Base-by-base conservation (phyloP, 2,888 invertebrate genomes). In the Cantharis flavilabris region DNA sequence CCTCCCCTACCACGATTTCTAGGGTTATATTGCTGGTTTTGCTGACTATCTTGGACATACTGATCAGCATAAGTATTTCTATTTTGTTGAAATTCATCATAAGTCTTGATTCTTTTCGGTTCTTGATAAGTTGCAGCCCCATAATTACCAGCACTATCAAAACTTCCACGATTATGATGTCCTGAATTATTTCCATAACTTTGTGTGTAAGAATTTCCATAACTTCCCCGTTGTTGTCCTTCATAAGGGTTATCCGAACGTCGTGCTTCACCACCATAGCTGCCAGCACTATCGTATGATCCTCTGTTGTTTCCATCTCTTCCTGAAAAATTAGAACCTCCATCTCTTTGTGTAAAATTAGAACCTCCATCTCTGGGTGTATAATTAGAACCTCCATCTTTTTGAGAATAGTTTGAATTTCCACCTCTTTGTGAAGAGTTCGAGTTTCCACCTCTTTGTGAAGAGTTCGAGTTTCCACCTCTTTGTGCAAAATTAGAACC, bases 21-120 rank as follows among this genome's bases (percentile, higher is more conserved):
- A 33, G 82, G 83, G 81, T 84, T 83, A 79, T 85, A 89, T 80
- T 86, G 89, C 82, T 87, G 87, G 83, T 89, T 89, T 28, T 86
- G 86, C 72, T 87, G 84, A 69, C 82, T 86, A 75, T 89, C 89
- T 81, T 88, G 87, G 10, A 88, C 88, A 79, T 88, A 89, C 76
- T 89, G 88, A 84, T 89, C 89, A 3, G 88, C 87, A 80, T 89
- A 88, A 2, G 86, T 87, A 0, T 84, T 84, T 75, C 85, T 87
- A 78, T 85, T 86, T 70, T 84, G 84, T 84, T 88, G 88, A 83
- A 86, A 88, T 74, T 85, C 85, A 80, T 89, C 88, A 76, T 86
- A 88, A 71, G 88, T 88, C 83, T 87, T 88, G n/a, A 85, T 85
- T 20, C 88, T 81, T 83, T 88, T 88, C 65, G 87, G 86, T 79